Conservation (phyloP, 2,113 vertebrate genomes). For the Vimba vimba region DNA sequence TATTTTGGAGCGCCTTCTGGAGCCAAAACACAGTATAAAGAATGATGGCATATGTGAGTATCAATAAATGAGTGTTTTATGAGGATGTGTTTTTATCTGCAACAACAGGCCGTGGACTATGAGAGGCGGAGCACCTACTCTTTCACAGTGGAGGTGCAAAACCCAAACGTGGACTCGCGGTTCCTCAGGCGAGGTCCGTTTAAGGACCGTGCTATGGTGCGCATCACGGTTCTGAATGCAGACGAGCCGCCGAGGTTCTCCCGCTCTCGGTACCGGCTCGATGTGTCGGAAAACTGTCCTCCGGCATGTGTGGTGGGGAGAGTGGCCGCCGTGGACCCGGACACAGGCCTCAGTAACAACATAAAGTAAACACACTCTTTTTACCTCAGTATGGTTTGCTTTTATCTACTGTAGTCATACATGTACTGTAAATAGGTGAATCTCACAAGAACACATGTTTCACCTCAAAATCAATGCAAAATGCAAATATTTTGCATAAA, state of each 20-base stretch:
- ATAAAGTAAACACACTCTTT: slow-evolving; percentile 75
- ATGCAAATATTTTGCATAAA: not conserved
- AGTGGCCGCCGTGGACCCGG: slow-evolving; percentile 82
- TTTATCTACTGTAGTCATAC: not conserved
- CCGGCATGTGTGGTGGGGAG: slow-evolving; percentile 77
- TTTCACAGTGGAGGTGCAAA: slow-evolving; percentile 85
- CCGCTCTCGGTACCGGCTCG: slow-evolving; percentile 79
- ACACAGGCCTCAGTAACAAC: slow-evolving; percentile 80
- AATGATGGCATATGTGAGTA: not conserved
- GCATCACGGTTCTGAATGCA: slow-evolving; percentile 83
- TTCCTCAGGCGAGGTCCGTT: slow-evolving; percentile 85
- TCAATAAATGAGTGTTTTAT: slow-evolving; percentile 13
- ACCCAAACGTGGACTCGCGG: slow-evolving; percentile 82
- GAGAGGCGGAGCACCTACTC: slow-evolving; percentile 82
- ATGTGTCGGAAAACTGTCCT: slow-evolving; percentile 84
- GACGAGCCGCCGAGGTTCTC: slow-evolving; percentile 87
- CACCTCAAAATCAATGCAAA: not conserved
- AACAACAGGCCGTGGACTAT: slow-evolving; percentile 82
- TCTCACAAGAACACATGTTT: not conserved
- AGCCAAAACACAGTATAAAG: not conserved
- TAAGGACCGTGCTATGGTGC: slow-evolving; percentile 84
- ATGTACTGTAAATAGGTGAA: not conserved
- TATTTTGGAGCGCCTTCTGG: not conserved
- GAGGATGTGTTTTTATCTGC: not conserved
- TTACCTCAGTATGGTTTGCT: not conserved